Evolutionary conservation across 2,797 vertebrate genomes (phyloP), one percentile per base, ranked within the genome.

Genomic region (Myiothlypis chrysogaster): DNA sequence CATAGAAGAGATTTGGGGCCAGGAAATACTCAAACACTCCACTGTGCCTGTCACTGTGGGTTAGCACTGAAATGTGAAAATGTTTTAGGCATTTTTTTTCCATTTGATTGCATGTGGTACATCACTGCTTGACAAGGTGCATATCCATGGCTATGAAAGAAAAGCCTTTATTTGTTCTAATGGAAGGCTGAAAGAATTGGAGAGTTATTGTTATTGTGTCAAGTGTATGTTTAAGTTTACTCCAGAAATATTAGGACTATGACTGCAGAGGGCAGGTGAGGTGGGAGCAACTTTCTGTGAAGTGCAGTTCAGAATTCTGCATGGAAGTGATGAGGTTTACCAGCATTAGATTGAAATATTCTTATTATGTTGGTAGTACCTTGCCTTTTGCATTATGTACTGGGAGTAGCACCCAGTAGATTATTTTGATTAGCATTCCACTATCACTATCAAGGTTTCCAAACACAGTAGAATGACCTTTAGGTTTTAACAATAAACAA

Each of bases 401-500:
- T 87, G 50, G n/a, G 59, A 79, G 39, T 78, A 89, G n/a, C 89
- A 84, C 75, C 34, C 72, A 87, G 68, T 53, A 78, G 87, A 73
- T 84, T 77, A 80, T 87, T 92, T 93, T 95, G 61, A 80, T 93
- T 94, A 90, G 63, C 17, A 12, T 93, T 94, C 59, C 61, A 11
- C 57, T 89, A 44, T 91, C 37, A 7, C 24, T 83, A 6, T 91
- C 28, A 80, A 73, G 73, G 63, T 88, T 90, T 95, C 88, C 91
- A 95, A 95, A 94, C 60, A 72, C 72, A 77, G 89, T 66, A 63
- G 41, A 80, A 52, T 60, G 86, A 85, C 91, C 88, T 92, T 89
- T 93, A 75, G 53, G 50, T 44, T 91, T 79, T 60, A 69, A 65
- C 83, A 83, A 71, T 81, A 75, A 88, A 68, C 87, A 84, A 19